These are phyloP conservation scores for Drosophila recens DNA, from an alignment of 2,888 invertebrate species.

Conservation along the genomic window DNA sequence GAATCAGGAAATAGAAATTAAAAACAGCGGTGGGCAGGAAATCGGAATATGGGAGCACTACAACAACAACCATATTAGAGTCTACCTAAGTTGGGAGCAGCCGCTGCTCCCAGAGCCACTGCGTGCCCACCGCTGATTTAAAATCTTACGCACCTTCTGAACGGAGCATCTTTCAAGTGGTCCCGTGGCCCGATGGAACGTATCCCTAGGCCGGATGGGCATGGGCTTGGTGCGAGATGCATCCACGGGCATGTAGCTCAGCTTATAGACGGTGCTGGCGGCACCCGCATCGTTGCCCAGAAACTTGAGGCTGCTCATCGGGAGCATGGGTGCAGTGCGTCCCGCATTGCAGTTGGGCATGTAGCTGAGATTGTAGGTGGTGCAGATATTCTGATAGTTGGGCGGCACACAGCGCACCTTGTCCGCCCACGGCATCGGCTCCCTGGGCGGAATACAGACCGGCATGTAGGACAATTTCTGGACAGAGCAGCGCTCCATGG, in stretches of 20 bases:
- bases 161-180: conserved; percentile 82
- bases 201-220: conserved; percentile 76
- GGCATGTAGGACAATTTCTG: conserved; percentile 87
- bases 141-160: conserved; percentile 75
- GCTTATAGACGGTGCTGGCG: conserved; percentile 81
- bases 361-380: conserved; percentile 84
- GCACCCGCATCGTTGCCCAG: conserved; percentile 78
- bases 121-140: too few species aligned
- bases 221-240: conserved; percentile 72
- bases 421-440: conserved; percentile 83
- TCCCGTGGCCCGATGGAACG: conserved; percentile 73
- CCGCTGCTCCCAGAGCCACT: too few species aligned
- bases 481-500: conserved; percentile 84
- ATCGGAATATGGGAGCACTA: too few species aligned
- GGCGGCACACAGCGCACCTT: conserved; percentile 80
- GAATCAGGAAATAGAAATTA: neutral
- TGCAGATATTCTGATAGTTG: conserved; percentile 78
- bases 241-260: conserved; percentile 82
- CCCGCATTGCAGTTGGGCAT: conserved; percentile 81
- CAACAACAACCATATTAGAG: too few species aligned
- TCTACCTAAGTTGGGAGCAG: too few species aligned
- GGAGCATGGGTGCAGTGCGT: conserved; percentile 71
- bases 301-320: conserved; percentile 71
- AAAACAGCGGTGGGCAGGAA: too few species aligned
- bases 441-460: conserved; percentile 83